Evolutionary conservation across 2,888 invertebrate species (phyloP).

Genomic region (Ephialtes manifestator): DNA sequence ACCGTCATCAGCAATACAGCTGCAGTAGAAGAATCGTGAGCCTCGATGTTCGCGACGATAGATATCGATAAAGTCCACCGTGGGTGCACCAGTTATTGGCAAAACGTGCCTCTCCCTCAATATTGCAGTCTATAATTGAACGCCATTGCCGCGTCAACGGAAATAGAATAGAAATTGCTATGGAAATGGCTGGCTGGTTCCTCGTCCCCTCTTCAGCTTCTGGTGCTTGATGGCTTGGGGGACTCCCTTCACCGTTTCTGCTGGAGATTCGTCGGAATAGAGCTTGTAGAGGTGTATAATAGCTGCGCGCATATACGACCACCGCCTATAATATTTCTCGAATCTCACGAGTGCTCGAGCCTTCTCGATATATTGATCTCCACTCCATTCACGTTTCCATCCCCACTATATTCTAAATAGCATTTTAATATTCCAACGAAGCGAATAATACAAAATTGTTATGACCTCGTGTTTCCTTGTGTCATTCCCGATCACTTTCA

Average conservation of each 20-base stretch:
- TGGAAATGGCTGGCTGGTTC: slow-evolving; percentile 79
- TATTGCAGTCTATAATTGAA: slow-evolving; percentile 84
- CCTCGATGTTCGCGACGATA: slow-evolving; percentile 61
- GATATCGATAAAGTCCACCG: slow-evolving; percentile 62
- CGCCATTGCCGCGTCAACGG: slow-evolving; percentile 83
- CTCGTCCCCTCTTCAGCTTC: slow-evolving; percentile 47
- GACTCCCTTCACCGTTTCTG: slow-evolving; percentile 34
- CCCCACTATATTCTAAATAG: neutral
- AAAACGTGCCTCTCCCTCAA: slow-evolving; percentile 82
- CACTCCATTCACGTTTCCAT: slow-evolving; percentile 25
- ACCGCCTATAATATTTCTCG: slow-evolving; percentile 41
- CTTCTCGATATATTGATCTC: slow-evolving; percentile 33
- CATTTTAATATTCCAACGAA: slow-evolving; percentile 20
- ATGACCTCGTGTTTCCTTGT: slow-evolving; percentile 12
- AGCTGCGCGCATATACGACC: neutral
- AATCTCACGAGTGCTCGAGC: neutral
- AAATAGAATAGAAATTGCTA: slow-evolving; percentile 85
- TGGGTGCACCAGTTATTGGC: slow-evolving; percentile 79
- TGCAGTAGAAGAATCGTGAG: slow-evolving; percentile 35
- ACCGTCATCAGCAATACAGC: slow-evolving; percentile 8
- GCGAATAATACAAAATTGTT: neutral
- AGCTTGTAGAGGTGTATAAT: slow-evolving; percentile 36
- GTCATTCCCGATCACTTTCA: too few species aligned
- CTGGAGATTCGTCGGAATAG: slow-evolving; percentile 41
- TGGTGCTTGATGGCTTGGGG: slow-evolving; percentile 33